Percentiles rank a stretch among this genome's conserved stretches.
Conservation (phyloP, 2,888 invertebrate genomes). For the Caenorhabditis sinica region DNA sequence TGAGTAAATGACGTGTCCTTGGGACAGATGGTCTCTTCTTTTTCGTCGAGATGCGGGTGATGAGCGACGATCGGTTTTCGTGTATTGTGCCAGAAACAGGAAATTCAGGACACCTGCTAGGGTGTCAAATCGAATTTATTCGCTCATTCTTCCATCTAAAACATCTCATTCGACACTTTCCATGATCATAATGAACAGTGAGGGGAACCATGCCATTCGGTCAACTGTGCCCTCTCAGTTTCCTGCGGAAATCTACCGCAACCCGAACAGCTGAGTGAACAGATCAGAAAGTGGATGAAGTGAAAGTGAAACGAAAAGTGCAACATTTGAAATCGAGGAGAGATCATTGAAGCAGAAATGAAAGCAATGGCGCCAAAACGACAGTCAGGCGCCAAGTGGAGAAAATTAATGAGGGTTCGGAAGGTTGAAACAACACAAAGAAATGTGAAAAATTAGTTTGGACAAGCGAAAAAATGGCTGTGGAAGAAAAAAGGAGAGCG, state of each 20-base stretch:
- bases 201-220: not conserved
- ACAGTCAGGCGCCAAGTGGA: conserved; percentile 16
- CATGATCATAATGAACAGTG: conserved; percentile 1
- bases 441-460: conserved; percentile 35
- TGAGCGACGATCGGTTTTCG: conserved; percentile 23
- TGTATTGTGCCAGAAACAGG: conserved; percentile 29
- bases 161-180: not conserved
- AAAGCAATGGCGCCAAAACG: conserved; percentile 46
- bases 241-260: not conserved
- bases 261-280: conserved; percentile 18
- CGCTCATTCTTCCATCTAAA: conserved; percentile 3
- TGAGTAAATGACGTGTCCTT: conserved; percentile 22
- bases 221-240: no score
- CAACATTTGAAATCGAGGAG: conserved; percentile 44
- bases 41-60: conserved; percentile 36
- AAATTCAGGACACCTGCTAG: conserved; percentile 50
- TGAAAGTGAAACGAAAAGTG: conserved; percentile 47
- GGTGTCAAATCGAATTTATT: conserved; percentile 44
- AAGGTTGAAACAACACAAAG: conserved; percentile 47
- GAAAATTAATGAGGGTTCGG: conserved; percentile 43
- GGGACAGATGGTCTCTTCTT: conserved; percentile 31
- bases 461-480: conserved; percentile 13
- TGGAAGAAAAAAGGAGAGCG: not conserved
- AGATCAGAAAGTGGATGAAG: conserved; percentile 26
- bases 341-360: conserved; percentile 41